A percentile compares a stretch with the other conserved stretches of the same genome.
phyloP scores from a whole-genome alignment of 2,797 vertebrate species.

The Gymnothorax reevesii region DNA sequence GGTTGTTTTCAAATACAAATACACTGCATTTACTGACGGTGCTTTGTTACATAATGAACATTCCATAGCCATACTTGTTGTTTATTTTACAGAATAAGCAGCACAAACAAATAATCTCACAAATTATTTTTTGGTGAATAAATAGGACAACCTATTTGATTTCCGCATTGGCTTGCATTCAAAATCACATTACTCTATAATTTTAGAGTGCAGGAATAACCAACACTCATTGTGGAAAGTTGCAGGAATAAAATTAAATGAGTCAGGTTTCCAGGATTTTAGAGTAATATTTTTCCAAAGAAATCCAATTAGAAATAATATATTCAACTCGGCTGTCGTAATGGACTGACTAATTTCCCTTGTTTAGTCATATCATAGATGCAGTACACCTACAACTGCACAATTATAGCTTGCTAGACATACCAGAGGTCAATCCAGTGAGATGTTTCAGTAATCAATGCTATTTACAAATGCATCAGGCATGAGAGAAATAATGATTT shows the following conservation, averaged over 20 bases:
- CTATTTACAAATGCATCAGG: conserved; percentile 43
- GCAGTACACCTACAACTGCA: conserved; percentile 58
- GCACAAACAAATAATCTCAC: neutral
- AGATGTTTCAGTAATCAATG: conserved; percentile 60
- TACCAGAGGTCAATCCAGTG: conserved; percentile 59
- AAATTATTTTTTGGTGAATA: neutral
- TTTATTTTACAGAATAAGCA: neutral
- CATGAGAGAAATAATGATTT: conserved; percentile 3
- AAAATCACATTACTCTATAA: neutral
- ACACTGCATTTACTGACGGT: too few relatives aligned
- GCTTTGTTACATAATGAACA: too few relatives aligned
- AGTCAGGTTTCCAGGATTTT: conserved; percentile 37
- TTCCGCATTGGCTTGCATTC: neutral
- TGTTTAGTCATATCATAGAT: conserved; percentile 64
- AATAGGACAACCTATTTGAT: neutral
- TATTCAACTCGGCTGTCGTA: conserved; percentile 16
- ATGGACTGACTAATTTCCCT: conserved; percentile 60
- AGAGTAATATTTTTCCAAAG: conserved; percentile 46
- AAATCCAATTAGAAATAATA: conserved; percentile 58
- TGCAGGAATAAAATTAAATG: conserved; percentile 37
- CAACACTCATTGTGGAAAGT: neutral
- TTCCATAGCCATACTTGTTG: too few relatives aligned
- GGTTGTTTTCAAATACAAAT: too few relatives aligned
- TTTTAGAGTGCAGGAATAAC: neutral
- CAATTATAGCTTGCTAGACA: conserved; percentile 60